Evolutionary conservation across 35 echinoderm and acorn worm species (phyloP).

Genomic region (Patiria miniata): DNA sequence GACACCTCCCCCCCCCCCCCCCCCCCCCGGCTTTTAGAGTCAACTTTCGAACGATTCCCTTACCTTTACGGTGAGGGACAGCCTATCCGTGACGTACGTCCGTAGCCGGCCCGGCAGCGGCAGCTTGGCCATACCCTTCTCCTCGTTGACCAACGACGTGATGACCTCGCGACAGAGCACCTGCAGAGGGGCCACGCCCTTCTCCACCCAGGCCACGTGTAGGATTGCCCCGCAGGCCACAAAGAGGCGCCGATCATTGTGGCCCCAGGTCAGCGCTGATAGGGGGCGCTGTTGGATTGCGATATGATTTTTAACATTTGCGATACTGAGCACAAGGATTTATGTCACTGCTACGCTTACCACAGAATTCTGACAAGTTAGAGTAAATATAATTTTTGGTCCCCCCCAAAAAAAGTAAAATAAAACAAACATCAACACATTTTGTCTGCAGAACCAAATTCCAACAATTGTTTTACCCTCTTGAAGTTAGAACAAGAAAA

Average conservation of each 20-base stretch:
- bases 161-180: slow-evolving; percentile 94
- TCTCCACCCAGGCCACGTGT: slow-evolving; percentile 98
- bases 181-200: slow-evolving; percentile 91
- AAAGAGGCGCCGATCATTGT: slow-evolving; percentile 93
- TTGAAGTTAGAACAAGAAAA: no score
- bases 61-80: slow-evolving; percentile 86
- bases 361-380: not conserved
- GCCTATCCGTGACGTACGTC: slow-evolving; percentile 73
- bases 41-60: no score
- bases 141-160: slow-evolving; percentile 62
- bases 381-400: not conserved
- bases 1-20: no score
- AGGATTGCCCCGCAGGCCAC: slow-evolving; percentile 85
- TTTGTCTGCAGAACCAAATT: no score
- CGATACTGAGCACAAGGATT: not conserved
- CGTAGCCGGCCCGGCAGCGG: slow-evolving; percentile 79
- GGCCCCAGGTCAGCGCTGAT: slow-evolving; percentile 90
- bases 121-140: slow-evolving; percentile 70
- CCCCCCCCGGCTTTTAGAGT: no score
- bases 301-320: slow-evolving; percentile 9
- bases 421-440: no score
- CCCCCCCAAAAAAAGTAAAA: no score
- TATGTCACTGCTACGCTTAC: not conserved
- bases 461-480: no score
- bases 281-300: slow-evolving; percentile 77